phyloP scores from a whole-genome alignment of 2,888 invertebrate genomes.

The Mylabris sibirica region DNA sequence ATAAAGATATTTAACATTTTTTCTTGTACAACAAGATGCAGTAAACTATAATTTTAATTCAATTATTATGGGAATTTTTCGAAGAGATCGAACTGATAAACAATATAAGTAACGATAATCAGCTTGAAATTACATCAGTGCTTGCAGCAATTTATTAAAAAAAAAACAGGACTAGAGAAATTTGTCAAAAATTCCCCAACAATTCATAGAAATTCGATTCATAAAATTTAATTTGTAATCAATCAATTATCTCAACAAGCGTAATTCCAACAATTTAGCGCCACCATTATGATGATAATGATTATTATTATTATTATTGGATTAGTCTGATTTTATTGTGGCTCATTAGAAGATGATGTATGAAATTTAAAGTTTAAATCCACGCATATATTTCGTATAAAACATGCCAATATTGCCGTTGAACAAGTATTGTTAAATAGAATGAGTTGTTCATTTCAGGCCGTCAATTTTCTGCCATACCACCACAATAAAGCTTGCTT shows the following conservation, averaged over 20 bases:
- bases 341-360: not conserved
- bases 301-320: not conserved
- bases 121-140: not conserved
- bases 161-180: not conserved
- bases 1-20: conserved; percentile 3
- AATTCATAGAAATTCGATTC: not conserved
- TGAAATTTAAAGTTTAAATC: not conserved
- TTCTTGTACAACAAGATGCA: not conserved
- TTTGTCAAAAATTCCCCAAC: not conserved
- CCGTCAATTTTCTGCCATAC: conserved; percentile 8
- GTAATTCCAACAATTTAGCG: too few species aligned
- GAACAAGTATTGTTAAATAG: conserved; percentile 14
- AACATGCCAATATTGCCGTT: not conserved
- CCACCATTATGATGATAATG: too few species aligned
- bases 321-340: not conserved
- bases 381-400: not conserved
- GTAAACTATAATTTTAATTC: conserved; percentile 7
- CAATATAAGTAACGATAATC: not conserved
- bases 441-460: conserved; percentile 17
- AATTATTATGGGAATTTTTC: not conserved
- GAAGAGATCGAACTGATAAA: not conserved
- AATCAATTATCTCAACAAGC: too few species aligned
- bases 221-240: not conserved
- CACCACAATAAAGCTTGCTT: not conserved
- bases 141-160: not conserved